These are phyloP conservation scores for Neosilurus mollespiculum DNA, from an alignment of 2,797 vertebrate genomes.

Conservation along the genomic window DNA sequence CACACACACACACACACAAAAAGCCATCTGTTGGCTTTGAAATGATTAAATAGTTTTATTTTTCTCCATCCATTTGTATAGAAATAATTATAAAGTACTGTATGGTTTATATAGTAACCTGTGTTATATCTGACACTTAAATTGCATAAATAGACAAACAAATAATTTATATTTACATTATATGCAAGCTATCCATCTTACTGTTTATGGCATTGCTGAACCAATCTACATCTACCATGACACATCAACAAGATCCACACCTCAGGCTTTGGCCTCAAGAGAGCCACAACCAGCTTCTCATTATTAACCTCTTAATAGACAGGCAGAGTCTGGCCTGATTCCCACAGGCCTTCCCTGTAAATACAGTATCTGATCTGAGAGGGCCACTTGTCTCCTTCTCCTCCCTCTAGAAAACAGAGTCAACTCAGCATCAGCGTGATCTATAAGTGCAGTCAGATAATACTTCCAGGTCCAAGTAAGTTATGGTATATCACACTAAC, in stretches of 20 bases:
- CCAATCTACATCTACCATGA: conserved; percentile 32
- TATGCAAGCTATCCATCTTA: conserved; percentile 19
- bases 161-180: not conserved
- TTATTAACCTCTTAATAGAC: conserved; percentile 55
- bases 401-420: conserved; percentile 37
- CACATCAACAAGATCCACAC: conserved; percentile 40
- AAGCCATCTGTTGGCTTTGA: not conserved
- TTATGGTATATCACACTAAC: not conserved
- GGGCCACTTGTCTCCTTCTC: conserved; percentile 45
- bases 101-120: too few species aligned
- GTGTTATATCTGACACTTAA: not conserved
- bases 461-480: not conserved
- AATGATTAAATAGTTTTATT: not conserved
- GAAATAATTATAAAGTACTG: not conserved
- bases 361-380: conserved; percentile 57
- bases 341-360: conserved; percentile 49
- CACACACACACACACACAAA: too few species aligned
- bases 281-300: conserved; percentile 46
- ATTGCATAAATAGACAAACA: not conserved
- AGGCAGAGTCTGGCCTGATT: conserved; percentile 47
- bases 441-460: conserved; percentile 7
- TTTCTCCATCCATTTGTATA: not conserved
- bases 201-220: conserved; percentile 3
- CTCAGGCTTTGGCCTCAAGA: conserved; percentile 40
- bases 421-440: conserved; percentile 23